Percentiles rank a stretch among this genome's conserved stretches.
These are phyloP conservation scores for Apis florea DNA, from an alignment of 1,140 invertebrate species.

Conservation along the genomic window DNA sequence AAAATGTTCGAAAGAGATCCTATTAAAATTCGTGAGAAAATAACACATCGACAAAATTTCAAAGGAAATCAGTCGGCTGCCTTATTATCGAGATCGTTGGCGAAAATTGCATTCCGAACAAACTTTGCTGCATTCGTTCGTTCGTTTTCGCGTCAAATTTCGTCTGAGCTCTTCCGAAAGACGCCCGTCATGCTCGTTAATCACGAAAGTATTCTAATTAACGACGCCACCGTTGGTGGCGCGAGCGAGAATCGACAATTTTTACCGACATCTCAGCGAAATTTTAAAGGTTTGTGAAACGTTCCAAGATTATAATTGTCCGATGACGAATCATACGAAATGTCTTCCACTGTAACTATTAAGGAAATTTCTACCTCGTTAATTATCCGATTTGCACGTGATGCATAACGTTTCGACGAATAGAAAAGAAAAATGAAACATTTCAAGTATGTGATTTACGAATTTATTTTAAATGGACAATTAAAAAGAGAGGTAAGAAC, in stretches of 20 bases:
- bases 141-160: background rate
- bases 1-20: no score
- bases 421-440: background rate
- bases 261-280: background rate
- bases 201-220: constrained; percentile 25
- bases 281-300: background rate
- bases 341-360: background rate
- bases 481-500: no score
- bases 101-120: background rate
- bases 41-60: no score
- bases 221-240: background rate
- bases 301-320: background rate
- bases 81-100: background rate
- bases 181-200: constrained; percentile 23
- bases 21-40: no score
- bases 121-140: background rate
- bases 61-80: no score
- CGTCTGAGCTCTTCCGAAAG: background rate
- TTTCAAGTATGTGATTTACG: no score
- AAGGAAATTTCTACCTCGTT: constrained; percentile 15
- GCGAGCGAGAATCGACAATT: background rate
- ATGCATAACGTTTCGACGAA: background rate
- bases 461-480: no score
- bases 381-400: constrained; percentile 5
- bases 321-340: background rate